A percentile compares a stretch with the other conserved stretches of the same genome.
Evolutionary conservation across 2,797 vertebrate species (phyloP).

Genomic region (Benthosema pterotum): DNA sequence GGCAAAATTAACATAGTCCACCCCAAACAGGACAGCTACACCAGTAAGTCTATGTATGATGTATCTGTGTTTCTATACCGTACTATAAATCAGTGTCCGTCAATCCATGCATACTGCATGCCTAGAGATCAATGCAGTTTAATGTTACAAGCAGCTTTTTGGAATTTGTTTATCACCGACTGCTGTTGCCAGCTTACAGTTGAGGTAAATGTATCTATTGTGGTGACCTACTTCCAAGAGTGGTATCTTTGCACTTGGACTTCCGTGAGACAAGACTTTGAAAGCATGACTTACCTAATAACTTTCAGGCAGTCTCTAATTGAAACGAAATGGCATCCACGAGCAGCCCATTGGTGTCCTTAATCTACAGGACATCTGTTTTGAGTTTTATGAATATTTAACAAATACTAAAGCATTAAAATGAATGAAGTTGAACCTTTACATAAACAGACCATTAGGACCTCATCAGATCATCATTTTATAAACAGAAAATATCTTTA

Average conservation of each 20-base stretch:
- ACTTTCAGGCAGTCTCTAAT: not conserved
- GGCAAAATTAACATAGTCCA: slow-evolving; percentile 90
- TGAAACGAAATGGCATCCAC: not conserved
- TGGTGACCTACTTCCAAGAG: slow-evolving; percentile 4
- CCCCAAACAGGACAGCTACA: slow-evolving; percentile 88
- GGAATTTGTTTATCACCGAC: not conserved
- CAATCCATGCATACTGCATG: not conserved
- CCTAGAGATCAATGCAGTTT: not conserved
- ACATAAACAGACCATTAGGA: no score
- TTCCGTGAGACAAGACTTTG: not conserved
- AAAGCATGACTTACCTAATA: slow-evolving; percentile 1
- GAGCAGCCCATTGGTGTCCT: not conserved
- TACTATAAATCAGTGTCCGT: not conserved
- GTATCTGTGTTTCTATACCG: not conserved
- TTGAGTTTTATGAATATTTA: no score
- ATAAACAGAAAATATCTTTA: no score
- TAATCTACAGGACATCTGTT: no score
- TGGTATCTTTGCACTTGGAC: not conserved
- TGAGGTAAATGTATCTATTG: not conserved
- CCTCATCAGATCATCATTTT: no score
- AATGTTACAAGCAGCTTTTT: not conserved
- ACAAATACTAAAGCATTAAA: no score
- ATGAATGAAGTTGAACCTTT: no score
- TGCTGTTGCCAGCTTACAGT: not conserved
- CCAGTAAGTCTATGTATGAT: slow-evolving; percentile 83